Percentiles rank a stretch among this genome's conserved stretches.
Conservation (phyloP, 2,113 vertebrate genomes). For the Hepsetus odoe region DNA sequence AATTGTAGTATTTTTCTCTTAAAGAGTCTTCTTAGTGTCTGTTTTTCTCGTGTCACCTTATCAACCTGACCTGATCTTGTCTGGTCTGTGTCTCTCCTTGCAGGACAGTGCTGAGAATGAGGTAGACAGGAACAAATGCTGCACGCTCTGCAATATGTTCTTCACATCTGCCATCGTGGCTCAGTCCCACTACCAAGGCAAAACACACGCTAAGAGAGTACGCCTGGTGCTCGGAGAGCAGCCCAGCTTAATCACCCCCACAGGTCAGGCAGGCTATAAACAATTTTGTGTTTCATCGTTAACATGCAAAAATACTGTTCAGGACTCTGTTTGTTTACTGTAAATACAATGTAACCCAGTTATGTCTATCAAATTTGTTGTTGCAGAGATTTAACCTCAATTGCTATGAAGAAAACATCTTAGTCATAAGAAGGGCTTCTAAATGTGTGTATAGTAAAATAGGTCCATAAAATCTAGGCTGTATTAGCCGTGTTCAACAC, state of each 20-base stretch:
- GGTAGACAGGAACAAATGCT: constrained; percentile 84
- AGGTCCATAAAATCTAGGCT: neutral
- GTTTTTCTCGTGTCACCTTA: neutral
- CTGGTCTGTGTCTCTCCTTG: constrained; percentile 38
- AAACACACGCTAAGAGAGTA: constrained; percentile 83
- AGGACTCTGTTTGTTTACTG: neutral
- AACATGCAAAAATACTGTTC: neutral
- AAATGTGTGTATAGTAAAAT: neutral
- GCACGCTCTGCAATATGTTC: constrained; percentile 85
- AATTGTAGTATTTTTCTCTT: neutral
- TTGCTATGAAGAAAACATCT: neutral
- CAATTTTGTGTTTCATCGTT: neutral
- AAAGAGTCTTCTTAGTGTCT: neutral
- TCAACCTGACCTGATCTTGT: constrained; percentile 18
- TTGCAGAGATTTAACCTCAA: neutral
- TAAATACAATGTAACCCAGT: neutral
- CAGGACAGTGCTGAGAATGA: constrained; percentile 82
- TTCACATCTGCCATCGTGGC: constrained; percentile 85
- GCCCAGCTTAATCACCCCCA: constrained; percentile 65
- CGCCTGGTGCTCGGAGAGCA: constrained; percentile 79
- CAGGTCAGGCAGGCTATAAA: constrained; percentile 47
- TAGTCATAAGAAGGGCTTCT: neutral
- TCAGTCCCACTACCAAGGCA: constrained; percentile 85
- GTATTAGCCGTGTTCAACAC: constrained; percentile 15
- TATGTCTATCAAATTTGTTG: neutral